Conservation (phyloP, 2,888 invertebrate genomes). For the Plebejus argus region DNA sequence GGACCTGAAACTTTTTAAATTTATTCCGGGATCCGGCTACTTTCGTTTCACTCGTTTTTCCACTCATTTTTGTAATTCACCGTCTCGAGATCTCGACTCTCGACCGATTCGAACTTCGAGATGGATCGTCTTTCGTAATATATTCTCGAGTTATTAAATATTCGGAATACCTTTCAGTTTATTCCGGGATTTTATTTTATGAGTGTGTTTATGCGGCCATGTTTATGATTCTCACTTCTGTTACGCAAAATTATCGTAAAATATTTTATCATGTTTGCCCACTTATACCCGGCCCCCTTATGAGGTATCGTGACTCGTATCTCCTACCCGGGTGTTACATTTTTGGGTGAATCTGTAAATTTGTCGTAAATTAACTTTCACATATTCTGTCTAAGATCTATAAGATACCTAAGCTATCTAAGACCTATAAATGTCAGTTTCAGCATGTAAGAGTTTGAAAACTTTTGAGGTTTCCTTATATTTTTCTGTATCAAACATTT, state of each 20-base stretch:
- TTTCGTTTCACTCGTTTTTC: constrained; percentile 41
- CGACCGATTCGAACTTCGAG: constrained; percentile 30
- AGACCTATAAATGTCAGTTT: no score
- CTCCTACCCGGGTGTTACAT: neutral
- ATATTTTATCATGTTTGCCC: neutral
- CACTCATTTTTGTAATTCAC: constrained; percentile 44
- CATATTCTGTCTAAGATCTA: neutral
- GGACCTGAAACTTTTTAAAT: constrained; percentile 46
- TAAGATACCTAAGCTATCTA: neutral
- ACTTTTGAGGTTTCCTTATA: no score
- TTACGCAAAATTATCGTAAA: constrained; percentile 1
- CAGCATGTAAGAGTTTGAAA: no score
- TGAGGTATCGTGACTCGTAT: neutral
- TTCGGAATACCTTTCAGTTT: constrained; percentile 3
- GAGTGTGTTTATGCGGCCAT: neutral
- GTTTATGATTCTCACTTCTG: constrained; percentile 21
- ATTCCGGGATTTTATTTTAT: constrained; percentile 8
- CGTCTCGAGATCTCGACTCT: constrained; percentile 34
- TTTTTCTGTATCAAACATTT: no score
- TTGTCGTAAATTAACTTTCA: neutral
- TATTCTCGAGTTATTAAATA: constrained; percentile 13
- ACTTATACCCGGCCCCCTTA: neutral
- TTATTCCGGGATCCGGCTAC: constrained; percentile 43
- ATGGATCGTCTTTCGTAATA: constrained; percentile 6
- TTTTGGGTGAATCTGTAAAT: neutral